Evolutionary conservation across 2,888 invertebrate species (phyloP).

Genomic region (Atethmia centrago): DNA sequence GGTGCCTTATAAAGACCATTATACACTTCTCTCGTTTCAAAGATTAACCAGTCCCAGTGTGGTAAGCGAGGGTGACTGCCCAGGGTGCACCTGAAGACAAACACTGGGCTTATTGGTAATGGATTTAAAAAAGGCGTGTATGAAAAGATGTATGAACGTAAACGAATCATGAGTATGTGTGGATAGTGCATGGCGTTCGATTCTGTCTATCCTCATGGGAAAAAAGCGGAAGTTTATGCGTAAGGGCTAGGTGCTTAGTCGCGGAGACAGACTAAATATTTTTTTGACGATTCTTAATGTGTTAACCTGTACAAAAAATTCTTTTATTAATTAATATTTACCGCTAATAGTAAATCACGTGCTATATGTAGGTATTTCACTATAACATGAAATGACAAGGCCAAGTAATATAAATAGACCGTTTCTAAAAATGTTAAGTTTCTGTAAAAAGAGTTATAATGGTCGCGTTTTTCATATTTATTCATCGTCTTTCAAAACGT

Average conservation of each 20-base stretch:
- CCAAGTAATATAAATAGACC: conserved; percentile 12
- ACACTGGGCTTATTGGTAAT: background rate
- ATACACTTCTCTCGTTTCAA: background rate
- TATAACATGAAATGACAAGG: background rate
- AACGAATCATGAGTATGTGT: background rate
- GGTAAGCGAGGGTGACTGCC: background rate
- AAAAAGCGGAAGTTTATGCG: background rate
- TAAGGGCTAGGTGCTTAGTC: conserved; percentile 15
- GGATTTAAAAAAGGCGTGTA: background rate
- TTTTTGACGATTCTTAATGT: conserved; percentile 3
- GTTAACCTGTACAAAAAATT: conserved; percentile 3
- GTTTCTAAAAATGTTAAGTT: conserved; percentile 7
- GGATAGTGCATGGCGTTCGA: background rate
- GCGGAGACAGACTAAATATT: conserved; percentile 9
- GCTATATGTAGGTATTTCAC: background rate
- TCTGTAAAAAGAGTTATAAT: background rate
- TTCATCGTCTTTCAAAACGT: background rate
- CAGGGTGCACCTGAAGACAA: background rate
- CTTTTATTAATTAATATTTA: background rate
- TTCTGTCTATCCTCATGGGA: background rate
- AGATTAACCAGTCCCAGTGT: background rate
- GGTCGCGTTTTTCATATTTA: background rate
- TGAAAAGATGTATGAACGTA: background rate
- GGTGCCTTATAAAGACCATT: background rate
- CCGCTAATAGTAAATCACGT: background rate